These are phyloP conservation scores for Oncorhynchus nerka DNA, from an alignment of 2,113 vertebrate species.

Conservation along the genomic window DNA sequence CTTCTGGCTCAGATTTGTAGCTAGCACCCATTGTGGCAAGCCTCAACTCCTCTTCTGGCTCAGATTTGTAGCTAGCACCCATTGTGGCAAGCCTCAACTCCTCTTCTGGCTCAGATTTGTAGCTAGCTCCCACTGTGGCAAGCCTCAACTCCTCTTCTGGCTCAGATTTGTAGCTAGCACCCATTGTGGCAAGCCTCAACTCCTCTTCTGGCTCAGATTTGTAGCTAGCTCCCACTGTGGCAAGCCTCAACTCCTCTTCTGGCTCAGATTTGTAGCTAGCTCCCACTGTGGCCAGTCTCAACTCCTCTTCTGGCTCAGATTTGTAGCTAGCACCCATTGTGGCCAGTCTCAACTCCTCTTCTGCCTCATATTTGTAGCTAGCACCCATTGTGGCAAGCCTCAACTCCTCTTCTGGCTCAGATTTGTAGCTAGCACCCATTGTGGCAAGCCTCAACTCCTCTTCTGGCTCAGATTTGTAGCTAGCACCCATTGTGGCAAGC, in stretches of 20 bases:
- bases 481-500: neutral
- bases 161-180: neutral
- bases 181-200: neutral
- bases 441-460: neutral
- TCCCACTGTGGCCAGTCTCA: neutral
- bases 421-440: neutral
- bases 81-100: neutral
- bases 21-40: neutral
- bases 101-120: no score
- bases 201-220: neutral
- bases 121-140: neutral
- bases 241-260: neutral
- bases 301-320: neutral
- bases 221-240: neutral
- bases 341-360: neutral
- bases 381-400: neutral
- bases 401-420: neutral
- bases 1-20: neutral
- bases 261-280: neutral
- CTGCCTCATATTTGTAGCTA: neutral
- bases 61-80: neutral
- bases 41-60: neutral
- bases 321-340: neutral
- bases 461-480: neutral
- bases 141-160: neutral